Evolutionary conservation across 2,888 invertebrate genomes (phyloP), one percentile per base, ranked within the genome.

Genomic region (Sinotaia quadrata): DNA sequence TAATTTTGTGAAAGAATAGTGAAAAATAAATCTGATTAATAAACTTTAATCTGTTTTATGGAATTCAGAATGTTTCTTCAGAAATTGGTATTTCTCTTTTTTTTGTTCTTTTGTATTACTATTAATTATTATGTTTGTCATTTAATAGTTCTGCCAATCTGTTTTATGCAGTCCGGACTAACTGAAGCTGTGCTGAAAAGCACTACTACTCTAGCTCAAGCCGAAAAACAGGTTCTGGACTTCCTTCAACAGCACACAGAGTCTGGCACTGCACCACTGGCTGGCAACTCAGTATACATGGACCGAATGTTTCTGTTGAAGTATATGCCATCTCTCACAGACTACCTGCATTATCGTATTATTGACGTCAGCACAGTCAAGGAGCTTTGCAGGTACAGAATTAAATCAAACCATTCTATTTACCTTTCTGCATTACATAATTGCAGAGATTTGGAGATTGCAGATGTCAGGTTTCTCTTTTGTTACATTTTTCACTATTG

Each of bases 301-400:
- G 98, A 98, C 87, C 91, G 94, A 74, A 77, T 93, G 62, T 98
- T 98, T 88, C 84, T 98, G 31, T 84, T 88, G 15, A 93, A 94
- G 88, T 92, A 93, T 84, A 95, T 97, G 94, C 96, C 96, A 0
- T 89, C 78, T 52, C 88, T 98, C 7, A 87, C 93, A 83, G 85
- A 91, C 0, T 94, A 95, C 86, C 89, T 98, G 75, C 96, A 98
- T 86, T 97, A 98, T 88, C 91, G 98, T 80, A 93, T 95, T 54
- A 92, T 99, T 74, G 98, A 98, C 90, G 96, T 97, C 2, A 95
- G 94, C 41, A 92, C 94, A 0, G 89, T 98, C 24, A 97, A 97
- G 87, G 97, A 97, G 88, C 86, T 98, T 31, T 87, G 89, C 77
- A 78, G 80, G 84, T 84, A 52, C 41, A 52, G n/a, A n/a, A n/a